Percentiles rank a stretch among this genome's conserved stretches.
Evolutionary conservation across 2,797 vertebrate genomes (phyloP).

Genomic region (Sarcophilus harrisii): DNA sequence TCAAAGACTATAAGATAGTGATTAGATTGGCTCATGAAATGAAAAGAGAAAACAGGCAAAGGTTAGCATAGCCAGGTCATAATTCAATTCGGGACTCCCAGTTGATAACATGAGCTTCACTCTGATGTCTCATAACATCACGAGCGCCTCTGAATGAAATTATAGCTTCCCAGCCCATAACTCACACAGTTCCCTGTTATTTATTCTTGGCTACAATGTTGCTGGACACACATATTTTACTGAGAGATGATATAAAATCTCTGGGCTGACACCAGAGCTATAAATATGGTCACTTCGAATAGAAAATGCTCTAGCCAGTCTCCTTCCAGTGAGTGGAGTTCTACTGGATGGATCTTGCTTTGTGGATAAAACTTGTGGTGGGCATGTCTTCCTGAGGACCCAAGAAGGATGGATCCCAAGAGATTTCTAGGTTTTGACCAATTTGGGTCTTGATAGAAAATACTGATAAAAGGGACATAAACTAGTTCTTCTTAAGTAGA

Average conservation of each 20-base stretch:
- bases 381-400: neutral
- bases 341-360: neutral
- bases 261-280: neutral
- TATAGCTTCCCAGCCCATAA: neutral
- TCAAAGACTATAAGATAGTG: neutral
- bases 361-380: neutral
- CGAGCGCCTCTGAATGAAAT: neutral
- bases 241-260: neutral
- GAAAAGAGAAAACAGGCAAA: neutral
- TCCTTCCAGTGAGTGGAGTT: neutral
- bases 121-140: neutral
- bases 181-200: neutral
- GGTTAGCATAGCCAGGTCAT: neutral
- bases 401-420: neutral
- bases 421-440: neutral
- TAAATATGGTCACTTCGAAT: neutral
- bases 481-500: neutral
- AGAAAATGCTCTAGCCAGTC: neutral
- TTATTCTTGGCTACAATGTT: neutral
- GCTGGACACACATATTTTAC: too few relatives aligned
- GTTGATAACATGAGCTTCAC: neutral
- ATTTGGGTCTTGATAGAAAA: too few relatives aligned
- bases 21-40: neutral
- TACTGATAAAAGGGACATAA: neutral
- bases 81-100: neutral